phyloP scores from a whole-genome alignment of 1,140 invertebrate species.

The Melipona quadrifasciata region DNA sequence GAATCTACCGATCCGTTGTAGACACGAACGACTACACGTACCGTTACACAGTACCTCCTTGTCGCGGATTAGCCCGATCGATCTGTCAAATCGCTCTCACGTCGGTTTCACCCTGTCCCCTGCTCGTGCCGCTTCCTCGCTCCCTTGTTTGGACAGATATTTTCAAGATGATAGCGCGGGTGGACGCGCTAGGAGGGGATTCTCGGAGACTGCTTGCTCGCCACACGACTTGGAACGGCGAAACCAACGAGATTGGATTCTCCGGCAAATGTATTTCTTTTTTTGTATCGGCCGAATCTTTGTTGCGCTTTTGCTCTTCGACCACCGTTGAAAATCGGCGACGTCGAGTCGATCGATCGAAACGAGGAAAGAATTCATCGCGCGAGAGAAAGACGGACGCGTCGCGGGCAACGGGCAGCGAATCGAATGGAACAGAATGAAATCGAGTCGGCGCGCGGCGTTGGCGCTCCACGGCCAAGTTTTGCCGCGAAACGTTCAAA shows the following conservation, averaged over 20 bases:
- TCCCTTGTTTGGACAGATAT: not conserved
- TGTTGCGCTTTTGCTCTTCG: not conserved
- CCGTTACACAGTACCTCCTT: conserved; percentile 37
- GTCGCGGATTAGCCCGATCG: conserved; percentile 49
- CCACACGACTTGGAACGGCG: not conserved
- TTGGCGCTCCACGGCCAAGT: conserved; percentile 17
- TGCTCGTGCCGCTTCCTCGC: not conserved
- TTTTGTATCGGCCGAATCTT: not conserved
- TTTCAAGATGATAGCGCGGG: not conserved
- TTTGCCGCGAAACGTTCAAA: conserved; percentile 50
- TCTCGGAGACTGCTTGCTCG: not conserved
- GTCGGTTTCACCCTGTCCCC: not conserved
- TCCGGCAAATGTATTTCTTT: not conserved
- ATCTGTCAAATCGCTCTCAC: conserved; percentile 36
- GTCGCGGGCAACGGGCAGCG: not conserved
- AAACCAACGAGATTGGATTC: not conserved
- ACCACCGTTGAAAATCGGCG: no score
- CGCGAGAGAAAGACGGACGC: not conserved
- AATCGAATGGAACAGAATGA: conserved; percentile 11
- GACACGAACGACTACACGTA: conserved; percentile 50
- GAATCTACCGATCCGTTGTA: conserved; percentile 42
- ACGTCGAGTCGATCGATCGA: no score
- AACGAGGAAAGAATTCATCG: conserved; percentile 28
- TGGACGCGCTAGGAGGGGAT: not conserved
- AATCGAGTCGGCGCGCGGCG: not conserved